Evolutionary conservation across 2,888 invertebrate species (phyloP).

Genomic region (Idaea aversata): DNA sequence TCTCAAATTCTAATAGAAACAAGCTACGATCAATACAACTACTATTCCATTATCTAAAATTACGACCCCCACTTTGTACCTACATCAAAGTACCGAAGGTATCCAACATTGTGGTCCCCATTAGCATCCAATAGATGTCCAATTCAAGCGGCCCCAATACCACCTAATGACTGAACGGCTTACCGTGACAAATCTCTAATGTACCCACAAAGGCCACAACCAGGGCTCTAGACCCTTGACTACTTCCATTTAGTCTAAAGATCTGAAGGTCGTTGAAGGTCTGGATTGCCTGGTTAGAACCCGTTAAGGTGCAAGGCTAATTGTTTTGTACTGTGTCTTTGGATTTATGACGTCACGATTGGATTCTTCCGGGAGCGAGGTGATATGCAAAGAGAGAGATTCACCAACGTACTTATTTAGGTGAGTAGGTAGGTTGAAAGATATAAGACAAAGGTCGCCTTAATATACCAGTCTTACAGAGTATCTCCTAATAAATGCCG

Average conservation of each 20-base stretch:
- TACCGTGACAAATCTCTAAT: slow-evolving; percentile 65
- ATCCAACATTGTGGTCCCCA: slow-evolving; percentile 19
- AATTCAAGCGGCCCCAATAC: slow-evolving; percentile 27
- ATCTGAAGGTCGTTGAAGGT: slow-evolving; percentile 24
- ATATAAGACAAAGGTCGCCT: too few species aligned
- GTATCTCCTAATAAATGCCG: too few species aligned
- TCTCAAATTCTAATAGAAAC: neutral
- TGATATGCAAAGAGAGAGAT: slow-evolving; percentile 13
- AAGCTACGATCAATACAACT: neutral
- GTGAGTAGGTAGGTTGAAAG: neutral
- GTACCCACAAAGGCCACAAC: slow-evolving; percentile 42
- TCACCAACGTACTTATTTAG: neutral
- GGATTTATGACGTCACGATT: slow-evolving; percentile 64
- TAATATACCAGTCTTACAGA: too few species aligned
- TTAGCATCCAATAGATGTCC: slow-evolving; percentile 28
- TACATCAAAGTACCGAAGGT: neutral
- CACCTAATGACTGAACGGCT: slow-evolving; percentile 46
- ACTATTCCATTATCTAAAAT: neutral
- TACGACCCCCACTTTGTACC: neutral
- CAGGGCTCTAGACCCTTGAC: slow-evolving; percentile 35
- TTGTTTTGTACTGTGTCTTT: slow-evolving; percentile 53
- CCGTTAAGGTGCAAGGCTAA: slow-evolving; percentile 61
- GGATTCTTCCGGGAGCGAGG: slow-evolving; percentile 36
- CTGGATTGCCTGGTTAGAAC: slow-evolving; percentile 34
- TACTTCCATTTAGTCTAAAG: slow-evolving; percentile 19